Evolutionary conservation across 2,888 invertebrate species (phyloP), one percentile per base, ranked within the genome.

Genomic region (Metellina segmentata): DNA sequence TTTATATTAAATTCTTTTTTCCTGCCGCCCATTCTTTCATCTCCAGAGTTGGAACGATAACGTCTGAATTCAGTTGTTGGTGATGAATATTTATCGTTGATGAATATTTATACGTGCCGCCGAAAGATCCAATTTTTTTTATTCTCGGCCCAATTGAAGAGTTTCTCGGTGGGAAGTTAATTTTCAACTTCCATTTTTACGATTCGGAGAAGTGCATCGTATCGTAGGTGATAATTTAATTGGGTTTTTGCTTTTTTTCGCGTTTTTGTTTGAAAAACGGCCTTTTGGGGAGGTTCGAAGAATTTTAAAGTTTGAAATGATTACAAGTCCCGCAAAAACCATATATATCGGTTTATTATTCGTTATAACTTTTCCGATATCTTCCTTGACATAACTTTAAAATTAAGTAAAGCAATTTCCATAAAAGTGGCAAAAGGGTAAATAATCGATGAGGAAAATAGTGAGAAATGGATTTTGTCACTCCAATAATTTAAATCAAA

Each of bases 1-100:
- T 77, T 51, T 51, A n/a, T 48, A 77, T 77, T 77, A n/a, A 16
- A 77, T 77, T 61, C 61, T 61, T 61, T 77, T 77, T 51, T 16
- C 13, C 16, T 7, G 0, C 16, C 49, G 13, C 49, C 5, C n/a
- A 49, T 16, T 49, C 49, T 77, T 8, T 77, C 13, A 77, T 49
- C n/a, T 51, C 49, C 16, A 51, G 6, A 51, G 77, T 16, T n/a
- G n/a, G 51, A 49, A 16, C n/a, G 48, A 49, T 51, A 51, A 77
- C 34, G 7, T 20, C 49, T 77, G 75, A 75, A 49, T 75, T 34
- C 49, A 11, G 16, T 61, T 49, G 48, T 48, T n/a, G 51, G 6
- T 51, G 51, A 51, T 51, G 77, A 77, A 52, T 77, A 52, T 52
- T n/a, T 77, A 77, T 52, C 4, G 1, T 7, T 20, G 1, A 9